Conservation (phyloP, 2,888 invertebrate species). For the Eucera pruinosa region DNA sequence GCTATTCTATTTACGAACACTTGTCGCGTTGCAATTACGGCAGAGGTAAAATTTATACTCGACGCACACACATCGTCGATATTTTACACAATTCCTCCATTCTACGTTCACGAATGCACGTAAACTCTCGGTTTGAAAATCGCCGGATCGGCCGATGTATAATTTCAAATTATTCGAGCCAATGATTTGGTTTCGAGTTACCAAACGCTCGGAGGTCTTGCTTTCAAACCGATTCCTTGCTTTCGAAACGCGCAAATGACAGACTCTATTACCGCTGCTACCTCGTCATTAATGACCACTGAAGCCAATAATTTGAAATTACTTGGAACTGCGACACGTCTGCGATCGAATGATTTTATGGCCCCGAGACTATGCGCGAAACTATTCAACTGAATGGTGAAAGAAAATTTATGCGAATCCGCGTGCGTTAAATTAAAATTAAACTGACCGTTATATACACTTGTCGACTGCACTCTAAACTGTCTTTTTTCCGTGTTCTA, state of each 20-base stretch:
- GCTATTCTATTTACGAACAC: constrained; percentile 2
- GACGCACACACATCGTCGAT: not conserved
- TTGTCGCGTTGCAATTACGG: constrained; percentile 5
- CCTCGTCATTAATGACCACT: constrained; percentile 33
- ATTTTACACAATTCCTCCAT: not conserved
- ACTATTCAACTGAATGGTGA: constrained; percentile 1
- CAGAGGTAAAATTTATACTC: not conserved
- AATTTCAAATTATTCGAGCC: constrained; percentile 12
- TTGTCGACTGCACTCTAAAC: not conserved
- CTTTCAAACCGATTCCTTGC: constrained; percentile 6
- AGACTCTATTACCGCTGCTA: constrained; percentile 16
- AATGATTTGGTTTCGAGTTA: constrained; percentile 5
- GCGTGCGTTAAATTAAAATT: not conserved
- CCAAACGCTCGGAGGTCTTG: not conserved
- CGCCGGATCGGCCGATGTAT: not conserved
- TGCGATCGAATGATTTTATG: not conserved
- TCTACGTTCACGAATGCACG: not conserved
- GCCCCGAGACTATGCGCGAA: not conserved
- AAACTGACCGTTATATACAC: constrained; percentile 10
- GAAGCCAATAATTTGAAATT: constrained; percentile 46
- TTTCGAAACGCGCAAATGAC: constrained; percentile 30
- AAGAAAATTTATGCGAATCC: not conserved
- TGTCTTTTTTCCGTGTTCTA: not conserved
- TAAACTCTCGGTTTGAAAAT: not conserved
- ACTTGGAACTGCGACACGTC: not conserved